Evolutionary conservation across 2,888 invertebrate genomes (phyloP), one percentile per base, ranked within the genome.

Genomic region (Hemistola chrysoprasaria): DNA sequence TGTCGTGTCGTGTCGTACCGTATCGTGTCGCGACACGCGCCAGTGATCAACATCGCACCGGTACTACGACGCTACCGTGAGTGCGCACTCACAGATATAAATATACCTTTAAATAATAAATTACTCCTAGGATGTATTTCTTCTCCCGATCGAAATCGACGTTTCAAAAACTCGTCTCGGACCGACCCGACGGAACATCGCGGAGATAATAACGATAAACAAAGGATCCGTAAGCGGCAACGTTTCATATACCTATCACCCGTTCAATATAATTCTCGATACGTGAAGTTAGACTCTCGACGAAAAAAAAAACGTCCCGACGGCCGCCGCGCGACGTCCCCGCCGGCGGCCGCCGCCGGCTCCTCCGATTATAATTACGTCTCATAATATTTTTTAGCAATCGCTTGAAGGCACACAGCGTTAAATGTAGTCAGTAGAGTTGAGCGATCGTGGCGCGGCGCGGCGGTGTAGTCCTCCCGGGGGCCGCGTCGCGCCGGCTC

Each of bases 341-440:
- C 49, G 72, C 74, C 74, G 72, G 78, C 78, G 76, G 73, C 74
- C 76, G 71, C 78, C 69, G 74, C 64, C 82, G 66, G 79, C 85
- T 78, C 75, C 81, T 78, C 77, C 77, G 71, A 76, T 77, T 81
- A 83, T 73, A 78, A 85, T 82, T 84, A 80, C 84, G 77, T 82
- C 86, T 82, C 81, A 76, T 78, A 75, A 78, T 78, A 90, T 90
- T 90, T 90, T 81, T 91, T 90, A 92, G 92, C 92, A 93, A 93
- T 93, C 92, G 93, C 93, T 93, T 93, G 92, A 92, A 94, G 93
- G 93, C 94, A 94, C 93, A 92, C 93, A 94, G 93, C 93, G 88
- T 91, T 90, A 90, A 90, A 89, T 90, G 90, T 90, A 88, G 88
- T 88, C 78, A 88, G 77, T 81, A 82, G 70, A 82, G 87, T 85